Conservation (phyloP, 2,113 vertebrate species). For the Urocolius indicus region DNA sequence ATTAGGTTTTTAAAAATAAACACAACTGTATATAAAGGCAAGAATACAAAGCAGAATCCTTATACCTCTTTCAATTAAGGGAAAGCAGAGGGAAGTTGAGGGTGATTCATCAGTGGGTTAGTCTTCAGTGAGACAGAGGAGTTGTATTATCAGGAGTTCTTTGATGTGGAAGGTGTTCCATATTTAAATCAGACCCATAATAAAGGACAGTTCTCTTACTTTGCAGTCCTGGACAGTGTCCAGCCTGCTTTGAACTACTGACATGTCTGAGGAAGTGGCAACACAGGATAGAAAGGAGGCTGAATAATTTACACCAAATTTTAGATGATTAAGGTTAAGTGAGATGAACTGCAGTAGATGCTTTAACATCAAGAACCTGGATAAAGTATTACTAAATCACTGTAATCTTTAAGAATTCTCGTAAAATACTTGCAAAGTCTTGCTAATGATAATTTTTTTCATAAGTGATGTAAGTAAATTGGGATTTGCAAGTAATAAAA, state of each 20-base stretch:
- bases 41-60: neutral
- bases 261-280: neutral
- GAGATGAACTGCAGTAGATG: neutral
- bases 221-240: neutral
- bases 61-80: fast-evolving
- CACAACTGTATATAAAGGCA: neutral
- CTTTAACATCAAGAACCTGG: neutral
- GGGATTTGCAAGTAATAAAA: neutral
- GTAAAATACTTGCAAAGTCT: neutral
- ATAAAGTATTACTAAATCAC: neutral
- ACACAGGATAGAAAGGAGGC: neutral
- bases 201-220: neutral
- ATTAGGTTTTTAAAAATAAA: neutral
- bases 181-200: neutral
- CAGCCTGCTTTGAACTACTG: neutral
- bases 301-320: neutral
- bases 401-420: neutral
- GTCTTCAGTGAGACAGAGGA: neutral
- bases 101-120: neutral
- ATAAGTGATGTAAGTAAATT: neutral
- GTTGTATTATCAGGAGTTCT: neutral
- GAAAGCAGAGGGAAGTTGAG: neutral
- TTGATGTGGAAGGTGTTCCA: neutral
- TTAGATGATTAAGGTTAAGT: neutral
- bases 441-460: neutral